Conservation (phyloP, 2,888 invertebrate genomes). For the Apotomis capreana region DNA sequence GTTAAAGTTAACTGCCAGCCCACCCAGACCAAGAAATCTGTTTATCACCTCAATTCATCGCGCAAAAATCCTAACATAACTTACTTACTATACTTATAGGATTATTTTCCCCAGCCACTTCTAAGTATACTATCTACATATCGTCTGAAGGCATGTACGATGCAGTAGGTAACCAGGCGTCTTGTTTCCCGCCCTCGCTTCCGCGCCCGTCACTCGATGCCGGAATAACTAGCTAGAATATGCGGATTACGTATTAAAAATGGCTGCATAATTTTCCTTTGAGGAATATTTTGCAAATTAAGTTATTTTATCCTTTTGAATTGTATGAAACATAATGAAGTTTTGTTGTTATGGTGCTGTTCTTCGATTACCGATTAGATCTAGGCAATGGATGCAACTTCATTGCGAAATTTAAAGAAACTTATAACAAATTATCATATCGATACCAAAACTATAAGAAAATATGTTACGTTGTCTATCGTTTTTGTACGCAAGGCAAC, state of each 20-base stretch:
- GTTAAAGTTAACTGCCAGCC: no score
- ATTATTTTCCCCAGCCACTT: slow-evolving; percentile 12
- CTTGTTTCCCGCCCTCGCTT: slow-evolving; percentile 37
- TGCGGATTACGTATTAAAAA: slow-evolving; percentile 25
- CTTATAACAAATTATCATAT: no score
- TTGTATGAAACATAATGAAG: background rate
- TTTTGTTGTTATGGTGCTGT: background rate
- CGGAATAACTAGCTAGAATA: slow-evolving; percentile 36
- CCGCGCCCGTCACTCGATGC: slow-evolving; percentile 41
- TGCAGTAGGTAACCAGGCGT: slow-evolving; percentile 30
- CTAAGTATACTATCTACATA: slow-evolving; percentile 12
- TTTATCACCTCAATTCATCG: no score
- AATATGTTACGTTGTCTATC: no score
- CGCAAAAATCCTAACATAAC: no score
- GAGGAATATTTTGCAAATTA: slow-evolving; percentile 12
- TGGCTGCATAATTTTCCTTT: slow-evolving; percentile 30
- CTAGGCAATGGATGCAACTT: no score
- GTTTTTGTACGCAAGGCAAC: no score
- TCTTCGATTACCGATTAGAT: no score
- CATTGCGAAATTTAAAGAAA: no score
- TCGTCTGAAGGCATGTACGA: background rate
- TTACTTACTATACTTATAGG: background rate
- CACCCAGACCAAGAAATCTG: no score
- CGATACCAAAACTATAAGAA: no score
- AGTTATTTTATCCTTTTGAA: slow-evolving; percentile 15